Base-by-base conservation (phyloP, 1,140 invertebrate genomes). In the Helicorthomorpha holstii region DNA sequence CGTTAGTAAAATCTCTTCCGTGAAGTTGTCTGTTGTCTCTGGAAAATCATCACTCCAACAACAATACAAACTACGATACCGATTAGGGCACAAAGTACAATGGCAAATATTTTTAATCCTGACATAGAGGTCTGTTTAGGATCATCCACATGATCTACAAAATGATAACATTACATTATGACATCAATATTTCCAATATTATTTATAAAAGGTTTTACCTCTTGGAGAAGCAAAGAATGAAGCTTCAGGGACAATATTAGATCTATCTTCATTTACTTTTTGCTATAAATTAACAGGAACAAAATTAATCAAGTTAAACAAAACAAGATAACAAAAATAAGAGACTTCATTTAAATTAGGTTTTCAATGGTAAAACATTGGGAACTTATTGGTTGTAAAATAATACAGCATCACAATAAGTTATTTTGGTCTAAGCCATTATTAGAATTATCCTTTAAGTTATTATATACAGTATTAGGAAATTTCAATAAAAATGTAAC, bases 1-100 rank as follows among this genome's bases (percentile, higher is more conserved):
- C n/a, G n/a, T 63, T 63, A 95, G 64, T 95, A 95, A 60, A 95
- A 85, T 59, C 89, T 75, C 69, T 94, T 95, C 62, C 85, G 76
- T 57, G 80, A 81, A 57, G 87, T 82, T 63, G 91, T 85, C 63
- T 88, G 82, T 54, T 85, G 79, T 64, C 92, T 91, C 63, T 91
- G 85, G 64, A 93, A 94, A 61, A 88, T 80, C 72, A 92, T 84
- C 51, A 91, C 85, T 34, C 81, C 88, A 48, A 92, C 76, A 4
- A 93, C 82, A 1, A 83, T 79, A 57, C 81, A 75, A 0, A 80
- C 82, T 47, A 87, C 81, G 0, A 92, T 61, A 0, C 77, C 78
- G 10, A 94, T 70, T 2, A 89, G 75, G 12, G 80, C 78, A 27
- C 83, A 71, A 29, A 95, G 69, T 69, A 92, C 82, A 24, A 88